These are phyloP conservation scores for Chaetodon auriga DNA, from an alignment of 2,113 vertebrate genomes.

Conservation along the genomic window DNA sequence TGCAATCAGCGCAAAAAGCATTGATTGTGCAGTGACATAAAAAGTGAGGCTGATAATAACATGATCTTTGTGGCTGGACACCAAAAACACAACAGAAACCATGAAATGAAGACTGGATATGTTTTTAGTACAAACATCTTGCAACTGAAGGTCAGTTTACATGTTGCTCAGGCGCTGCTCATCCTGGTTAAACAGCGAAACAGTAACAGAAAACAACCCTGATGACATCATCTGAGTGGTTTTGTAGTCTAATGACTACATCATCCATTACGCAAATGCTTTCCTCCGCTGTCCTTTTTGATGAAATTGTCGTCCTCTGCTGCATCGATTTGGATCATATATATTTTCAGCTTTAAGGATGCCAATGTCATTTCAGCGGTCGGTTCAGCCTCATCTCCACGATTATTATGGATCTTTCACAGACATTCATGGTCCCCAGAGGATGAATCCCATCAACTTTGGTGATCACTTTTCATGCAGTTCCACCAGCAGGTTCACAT, in stretches of 20 bases:
- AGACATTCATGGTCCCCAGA: not conserved
- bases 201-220: too few relatives aligned
- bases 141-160: not conserved
- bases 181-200: too few relatives aligned
- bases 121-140: not conserved
- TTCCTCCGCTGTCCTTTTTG: constrained; percentile 52
- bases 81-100: not conserved
- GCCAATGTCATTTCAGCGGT: not conserved
- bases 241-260: not conserved
- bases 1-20: not conserved
- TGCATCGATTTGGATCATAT: not conserved
- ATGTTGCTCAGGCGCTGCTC: not conserved
- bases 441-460: not conserved
- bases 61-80: not conserved
- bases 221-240: too few relatives aligned
- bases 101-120: not conserved
- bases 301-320: constrained; percentile 37
- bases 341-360: not conserved
- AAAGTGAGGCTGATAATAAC: not conserved
- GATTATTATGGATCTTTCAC: not conserved
- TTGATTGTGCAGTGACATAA: not conserved
- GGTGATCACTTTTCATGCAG: not conserved
- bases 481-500: not conserved
- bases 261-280: constrained; percentile 64
- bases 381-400: not conserved